phyloP scores from a whole-genome alignment of 2,113 vertebrate genomes.

The Herpetotheres cachinnans region DNA sequence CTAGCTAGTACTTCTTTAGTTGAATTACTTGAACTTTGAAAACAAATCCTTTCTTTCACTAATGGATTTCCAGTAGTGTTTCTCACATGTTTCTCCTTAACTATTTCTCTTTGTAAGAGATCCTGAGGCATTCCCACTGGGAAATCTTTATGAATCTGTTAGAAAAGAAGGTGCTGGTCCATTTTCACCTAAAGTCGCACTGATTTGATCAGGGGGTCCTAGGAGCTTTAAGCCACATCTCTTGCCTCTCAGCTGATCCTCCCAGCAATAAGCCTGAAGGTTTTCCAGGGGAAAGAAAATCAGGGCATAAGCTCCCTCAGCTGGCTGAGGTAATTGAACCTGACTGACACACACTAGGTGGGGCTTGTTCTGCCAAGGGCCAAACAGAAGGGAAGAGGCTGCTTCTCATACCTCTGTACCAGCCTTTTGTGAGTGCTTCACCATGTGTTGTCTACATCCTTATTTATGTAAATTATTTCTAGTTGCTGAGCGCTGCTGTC shows the following conservation, averaged over 20 bases:
- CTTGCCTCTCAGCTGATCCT: not conserved
- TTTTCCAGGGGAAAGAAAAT: not conserved
- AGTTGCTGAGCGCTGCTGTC: not conserved
- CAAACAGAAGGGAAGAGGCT: not conserved
- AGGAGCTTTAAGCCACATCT: not conserved
- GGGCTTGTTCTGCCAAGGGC: not conserved
- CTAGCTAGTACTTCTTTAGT: not conserved
- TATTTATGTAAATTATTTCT: not conserved
- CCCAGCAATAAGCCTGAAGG: not conserved
- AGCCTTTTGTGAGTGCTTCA: not conserved
- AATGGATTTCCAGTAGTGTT: slow-evolving; percentile 3
- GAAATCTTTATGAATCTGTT: not conserved
- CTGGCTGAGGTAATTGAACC: not conserved
- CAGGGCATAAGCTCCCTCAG: not conserved
- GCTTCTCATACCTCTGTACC: not conserved
- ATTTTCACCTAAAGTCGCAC: not conserved
- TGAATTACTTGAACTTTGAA: not conserved
- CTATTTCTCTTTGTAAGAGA: not conserved
- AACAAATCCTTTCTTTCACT: slow-evolving; percentile 2
- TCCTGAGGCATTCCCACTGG: not conserved
- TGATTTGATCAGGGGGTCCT: not conserved
- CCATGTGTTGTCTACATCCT: not conserved
- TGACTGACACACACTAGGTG: not conserved
- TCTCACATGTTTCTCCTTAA: not conserved
- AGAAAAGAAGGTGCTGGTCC: not conserved